Base-by-base conservation (phyloP, 2,888 invertebrate species). In the Lochmaea crataegi region DNA sequence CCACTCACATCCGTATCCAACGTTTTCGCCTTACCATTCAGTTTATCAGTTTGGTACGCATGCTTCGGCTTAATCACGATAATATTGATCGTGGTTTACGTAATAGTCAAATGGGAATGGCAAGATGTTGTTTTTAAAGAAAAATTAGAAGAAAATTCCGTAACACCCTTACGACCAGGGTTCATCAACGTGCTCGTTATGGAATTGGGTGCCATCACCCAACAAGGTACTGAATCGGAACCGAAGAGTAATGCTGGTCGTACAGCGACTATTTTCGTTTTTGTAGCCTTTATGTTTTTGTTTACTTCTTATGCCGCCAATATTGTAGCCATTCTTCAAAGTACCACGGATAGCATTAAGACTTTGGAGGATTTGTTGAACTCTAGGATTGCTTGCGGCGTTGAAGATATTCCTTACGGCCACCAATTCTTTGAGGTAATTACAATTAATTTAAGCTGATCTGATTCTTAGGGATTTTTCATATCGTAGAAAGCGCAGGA, bases 291-390 rank as follows among this genome's bases (percentile, higher is more conserved):
- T 16, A 89, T 90, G 89, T 89, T 90, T 68, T 83, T 92, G n/a
- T 92, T 91, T 83, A 90, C 91, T 0, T 90, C 92, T 0, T 92
- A 92, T 81, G 90, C 92, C 0, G 92, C 92, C 0, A 91, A 91
- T 82, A 91, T 93, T 61, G 91, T 93, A 2, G 92, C 91, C 5
- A 84, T 93, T 12, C 87, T 92, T 2, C 92, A 92, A 79, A 90
- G 92, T 0, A 90, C 91, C 0, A 90, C 91, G 0, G 86, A 88
- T 70, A 89, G 90, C 61, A 90, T 93, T 67, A 87, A 85, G 51
- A 90, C 88, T 0, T 75, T 91, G 12, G 83, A 87, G 0, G 90
- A 91, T 77, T 87, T 93, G 16, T 84, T 89, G 0, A 78, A 86
- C n/a, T 91, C 91, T 0, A 90, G 91, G 0, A 84, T 93, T 10